Evolutionary conservation across 30 jellyfish, hydroid and myxozoan species (phyloP), one percentile per base, ranked within the genome.

Genomic region (Cassiopea xamachana): DNA sequence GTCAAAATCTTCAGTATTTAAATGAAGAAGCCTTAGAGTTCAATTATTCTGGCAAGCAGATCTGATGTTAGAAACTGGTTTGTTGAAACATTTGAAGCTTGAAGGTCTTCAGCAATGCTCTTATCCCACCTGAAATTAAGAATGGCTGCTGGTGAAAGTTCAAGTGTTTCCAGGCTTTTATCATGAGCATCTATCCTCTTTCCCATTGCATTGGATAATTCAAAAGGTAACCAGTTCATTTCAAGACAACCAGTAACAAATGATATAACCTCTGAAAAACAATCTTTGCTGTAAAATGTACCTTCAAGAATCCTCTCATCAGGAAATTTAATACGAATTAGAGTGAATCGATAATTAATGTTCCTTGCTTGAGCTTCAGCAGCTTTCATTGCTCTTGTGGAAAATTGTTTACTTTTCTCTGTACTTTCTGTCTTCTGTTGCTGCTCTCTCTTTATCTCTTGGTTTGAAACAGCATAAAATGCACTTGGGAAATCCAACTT

Each of bases 291-390:
- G 71, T 64, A 60, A 84, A 95, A 95, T 51, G 97, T 89, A 19
- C 99, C 99, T 81, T 95, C 98, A 10, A 95, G 92, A 46, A 95
- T 44, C 43, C 39, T 60, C 5, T 97, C 99, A 87, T 95, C 99
- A 27, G 99, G 99, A 89, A 95, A 95, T 39, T 97, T 70, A 5
- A 95, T 74, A 1, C 99, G 89, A 7, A 95, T 74, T 7, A 95
- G 91, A 27, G 90, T 64, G 84, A 68, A 92, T 81, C 92, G 77
- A 79, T 91, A 95, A 46, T 10, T 15, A 19, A 92, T 79, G 50
- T 89, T 89, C 64, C 72, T 60, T 5, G 17, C 39, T 47, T 67
- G 77, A 45, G 71, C 5, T 48, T 82, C 91, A 49, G 85, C 91
- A 6, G 87, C 98, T 71, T 97, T 87, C 99, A 91, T 91, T 2